Percentiles rank a stretch among this genome's conserved stretches.
Evolutionary conservation across 1,140 invertebrate genomes (phyloP).

Genomic region (Lucilia cuprina): DNA sequence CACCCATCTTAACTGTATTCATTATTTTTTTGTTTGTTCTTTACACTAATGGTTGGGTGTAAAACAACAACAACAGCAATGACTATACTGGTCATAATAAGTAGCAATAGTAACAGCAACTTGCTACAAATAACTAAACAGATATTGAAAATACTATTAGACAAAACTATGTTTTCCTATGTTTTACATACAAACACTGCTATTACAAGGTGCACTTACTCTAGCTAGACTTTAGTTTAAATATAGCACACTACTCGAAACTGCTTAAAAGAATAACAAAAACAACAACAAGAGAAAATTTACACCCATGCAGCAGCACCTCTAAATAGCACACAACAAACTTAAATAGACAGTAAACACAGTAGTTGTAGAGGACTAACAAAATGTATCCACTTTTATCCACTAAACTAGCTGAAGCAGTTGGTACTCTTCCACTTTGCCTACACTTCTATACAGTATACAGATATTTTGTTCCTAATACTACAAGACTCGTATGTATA

Average conservation of each 20-base stretch:
- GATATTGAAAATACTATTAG: neutral
- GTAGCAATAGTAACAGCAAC: neutral
- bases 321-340: neutral
- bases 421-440: too few relatives aligned
- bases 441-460: too few relatives aligned
- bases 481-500: neutral
- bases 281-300: neutral
- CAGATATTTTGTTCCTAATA: too few relatives aligned
- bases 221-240: too few relatives aligned
- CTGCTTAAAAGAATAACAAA: neutral
- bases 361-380: neutral
- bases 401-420: neutral
- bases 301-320: too few relatives aligned
- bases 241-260: neutral
- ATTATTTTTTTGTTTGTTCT: neutral
- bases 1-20: constrained; percentile 19
- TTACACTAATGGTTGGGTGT: neutral
- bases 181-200: neutral
- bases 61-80: neutral
- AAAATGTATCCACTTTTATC: neutral
- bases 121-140: neutral
- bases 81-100: neutral
- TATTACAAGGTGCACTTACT: neutral
- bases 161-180: neutral
- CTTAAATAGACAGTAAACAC: neutral